Conservation (phyloP, 2,888 invertebrate species). For the Suillia variegata region DNA sequence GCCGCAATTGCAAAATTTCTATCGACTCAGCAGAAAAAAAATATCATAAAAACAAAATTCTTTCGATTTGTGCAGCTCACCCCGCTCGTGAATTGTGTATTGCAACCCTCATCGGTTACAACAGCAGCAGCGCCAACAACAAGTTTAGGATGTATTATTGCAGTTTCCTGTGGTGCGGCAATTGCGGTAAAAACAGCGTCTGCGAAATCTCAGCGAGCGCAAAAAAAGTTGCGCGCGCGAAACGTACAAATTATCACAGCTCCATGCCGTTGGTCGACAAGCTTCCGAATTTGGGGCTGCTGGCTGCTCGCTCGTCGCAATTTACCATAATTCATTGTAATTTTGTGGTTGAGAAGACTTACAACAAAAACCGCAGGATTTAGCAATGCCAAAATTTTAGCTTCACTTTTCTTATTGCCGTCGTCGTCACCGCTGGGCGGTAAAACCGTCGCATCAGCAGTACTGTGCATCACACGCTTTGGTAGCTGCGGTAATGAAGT, state of each 20-base stretch:
- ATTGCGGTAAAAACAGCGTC: too few relatives aligned
- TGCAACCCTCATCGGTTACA: background rate
- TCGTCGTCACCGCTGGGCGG: background rate
- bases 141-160: slow-evolving; percentile 38
- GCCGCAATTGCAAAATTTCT: slow-evolving; percentile 56
- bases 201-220: slow-evolving; percentile 29
- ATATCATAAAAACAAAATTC: background rate
- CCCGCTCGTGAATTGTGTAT: background rate
- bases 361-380: slow-evolving; percentile 25
- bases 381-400: too few relatives aligned
- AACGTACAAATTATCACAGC: slow-evolving; percentile 35
- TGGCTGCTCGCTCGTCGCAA: background rate
- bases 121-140: slow-evolving; percentile 21
- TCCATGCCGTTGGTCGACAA: slow-evolving; percentile 6
- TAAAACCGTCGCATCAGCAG: slow-evolving; percentile 8
- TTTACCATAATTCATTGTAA: slow-evolving; percentile 11
- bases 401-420: background rate
- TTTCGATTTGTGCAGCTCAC: background rate
- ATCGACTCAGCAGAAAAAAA: slow-evolving; percentile 50
- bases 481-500: slow-evolving; percentile 15
- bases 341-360: slow-evolving; percentile 30
- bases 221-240: slow-evolving; percentile 31
- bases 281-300: background rate
- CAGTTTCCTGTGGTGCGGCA: slow-evolving; percentile 33
- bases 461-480: background rate